Base-by-base conservation (phyloP, 2,797 vertebrate species). In the Melanotaenia nigrans region DNA sequence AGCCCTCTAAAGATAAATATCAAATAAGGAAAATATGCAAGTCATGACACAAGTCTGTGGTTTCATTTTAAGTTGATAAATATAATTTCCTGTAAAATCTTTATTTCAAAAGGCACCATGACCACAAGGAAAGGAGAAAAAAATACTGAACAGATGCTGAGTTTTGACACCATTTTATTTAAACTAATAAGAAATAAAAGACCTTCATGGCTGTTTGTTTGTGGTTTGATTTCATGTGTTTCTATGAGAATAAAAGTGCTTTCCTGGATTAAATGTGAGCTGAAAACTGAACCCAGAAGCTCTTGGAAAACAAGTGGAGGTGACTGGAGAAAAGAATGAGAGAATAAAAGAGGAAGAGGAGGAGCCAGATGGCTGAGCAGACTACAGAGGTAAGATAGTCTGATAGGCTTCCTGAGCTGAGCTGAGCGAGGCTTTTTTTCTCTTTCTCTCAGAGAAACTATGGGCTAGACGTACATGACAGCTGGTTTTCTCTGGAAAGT, bases 371-470 rank as follows among this genome's bases (percentile, higher is more conserved):
- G 60, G 70, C 5, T 11, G 42, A 62, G 14, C 33, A 33, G 76
- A 30, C 32, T 28, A 51, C 25, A 18, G 71, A 77, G 78, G 71
- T 75, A 9, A 70, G 67, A 77, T 1, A 42, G 47, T 36, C 24
- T 12, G 70, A 74, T 16, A 72, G 68, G 65, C 78, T 89, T 89
- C 86, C 86, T 87, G 73, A 77, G 68, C 68, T 5, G 49, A 62
- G 73, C 68, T 71, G 56, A n/a, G 62, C 51, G 61, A 13, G 1
- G 14, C 30, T 78, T 14, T 25, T 82, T 55, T 84, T 77, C 42
- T 69, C 55, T 12, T 45, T 38, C 38, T 1, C 60, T 61, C 55
- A 3, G 16, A 1, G 2, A 4, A 47, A 35, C 28, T 12, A 87
- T 92, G 90, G 78, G 87, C 61, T 87, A 42, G 51, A 53, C 11